A percentile compares a stretch with the other conserved stretches of the same genome.
Conservation (phyloP, 2,888 invertebrate genomes). For the Sthenelais limicola region DNA sequence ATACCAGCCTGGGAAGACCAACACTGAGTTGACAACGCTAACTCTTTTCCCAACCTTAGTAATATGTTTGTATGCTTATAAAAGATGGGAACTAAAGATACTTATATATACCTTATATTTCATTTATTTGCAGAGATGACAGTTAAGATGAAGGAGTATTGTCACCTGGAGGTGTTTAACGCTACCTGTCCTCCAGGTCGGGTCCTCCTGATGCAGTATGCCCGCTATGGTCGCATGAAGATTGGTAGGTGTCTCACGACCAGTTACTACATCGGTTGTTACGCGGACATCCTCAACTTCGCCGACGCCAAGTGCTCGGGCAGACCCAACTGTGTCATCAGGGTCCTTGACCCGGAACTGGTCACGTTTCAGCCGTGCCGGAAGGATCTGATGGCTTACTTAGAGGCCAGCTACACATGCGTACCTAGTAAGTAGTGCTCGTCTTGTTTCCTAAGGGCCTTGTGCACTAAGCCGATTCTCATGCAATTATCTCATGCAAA, state of each 20-base stretch:
- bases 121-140: slow-evolving; percentile 28
- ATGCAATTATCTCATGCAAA: no score
- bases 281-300: slow-evolving; percentile 31
- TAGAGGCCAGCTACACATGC: slow-evolving; percentile 47
- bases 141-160: slow-evolving; percentile 41
- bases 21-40: no score
- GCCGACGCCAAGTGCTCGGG: slow-evolving; percentile 44
- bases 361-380: slow-evolving; percentile 43
- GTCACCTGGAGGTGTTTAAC: slow-evolving; percentile 43
- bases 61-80: no score
- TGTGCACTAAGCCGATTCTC: no score
- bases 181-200: slow-evolving; percentile 41
- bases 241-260: slow-evolving; percentile 41
- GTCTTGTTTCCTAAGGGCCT: neutral
- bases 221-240: slow-evolving; percentile 44
- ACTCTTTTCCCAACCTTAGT: no score
- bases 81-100: no score
- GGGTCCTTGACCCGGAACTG: slow-evolving; percentile 40
- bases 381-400: slow-evolving; percentile 48
- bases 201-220: slow-evolving; percentile 43
- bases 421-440: slow-evolving; percentile 41
- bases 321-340: slow-evolving; percentile 36
- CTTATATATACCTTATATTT: no score
- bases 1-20: no score
- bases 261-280: slow-evolving; percentile 44